Evolutionary conservation across 2,888 invertebrate genomes (phyloP).

Genomic region (Agrotis puta): DNA sequence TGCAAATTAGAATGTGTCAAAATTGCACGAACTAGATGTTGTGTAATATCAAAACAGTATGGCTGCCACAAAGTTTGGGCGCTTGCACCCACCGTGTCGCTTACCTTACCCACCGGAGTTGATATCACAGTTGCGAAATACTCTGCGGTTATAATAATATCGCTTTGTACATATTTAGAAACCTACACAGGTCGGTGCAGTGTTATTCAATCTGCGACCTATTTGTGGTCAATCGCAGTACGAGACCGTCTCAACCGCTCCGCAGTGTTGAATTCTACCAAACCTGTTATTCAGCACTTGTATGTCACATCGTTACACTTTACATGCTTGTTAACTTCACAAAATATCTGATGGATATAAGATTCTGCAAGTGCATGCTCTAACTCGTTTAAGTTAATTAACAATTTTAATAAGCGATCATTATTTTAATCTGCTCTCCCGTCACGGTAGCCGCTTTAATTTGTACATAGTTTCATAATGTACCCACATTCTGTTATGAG

Average conservation of each 20-base stretch:
- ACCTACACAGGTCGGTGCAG: constrained; percentile 82
- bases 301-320: constrained; percentile 45
- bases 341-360: constrained; percentile 52
- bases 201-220: constrained; percentile 89
- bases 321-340: constrained; percentile 46
- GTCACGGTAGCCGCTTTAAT: constrained; percentile 80
- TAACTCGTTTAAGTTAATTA: constrained; percentile 77
- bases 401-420: constrained; percentile 80
- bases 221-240: constrained; percentile 86
- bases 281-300: constrained; percentile 69
- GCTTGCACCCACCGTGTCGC: constrained; percentile 62
- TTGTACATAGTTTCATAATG: constrained; percentile 73
- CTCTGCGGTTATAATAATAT: constrained; percentile 86
- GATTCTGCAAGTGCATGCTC: constrained; percentile 60
- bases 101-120: constrained; percentile 61
- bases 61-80: constrained; percentile 57
- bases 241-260: constrained; percentile 73
- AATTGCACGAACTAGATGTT: constrained; percentile 48
- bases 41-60: constrained; percentile 47
- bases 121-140: constrained; percentile 80
- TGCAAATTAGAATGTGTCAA: constrained; percentile 37
- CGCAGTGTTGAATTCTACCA: constrained; percentile 53
- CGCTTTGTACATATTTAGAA: constrained; percentile 88
- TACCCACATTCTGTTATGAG: constrained; percentile 65
- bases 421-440: constrained; percentile 79